Percentiles rank a stretch among this genome's conserved stretches.
Evolutionary conservation across 2,113 vertebrate genomes (phyloP).

Genomic region (Nesospiza acunhae): DNA sequence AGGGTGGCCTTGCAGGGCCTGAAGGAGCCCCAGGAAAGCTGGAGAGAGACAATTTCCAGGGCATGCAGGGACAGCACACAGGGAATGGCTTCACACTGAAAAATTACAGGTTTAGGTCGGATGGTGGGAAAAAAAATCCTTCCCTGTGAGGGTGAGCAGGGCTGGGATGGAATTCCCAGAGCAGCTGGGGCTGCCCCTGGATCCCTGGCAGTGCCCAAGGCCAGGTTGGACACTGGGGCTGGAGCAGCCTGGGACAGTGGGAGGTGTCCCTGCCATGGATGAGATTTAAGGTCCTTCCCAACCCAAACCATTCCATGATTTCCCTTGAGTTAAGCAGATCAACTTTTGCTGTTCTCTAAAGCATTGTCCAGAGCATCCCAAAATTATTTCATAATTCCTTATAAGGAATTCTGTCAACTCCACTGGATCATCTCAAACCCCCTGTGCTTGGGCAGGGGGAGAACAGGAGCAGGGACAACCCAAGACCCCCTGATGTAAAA

Average conservation of each 20-base stretch:
- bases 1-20: too few species aligned
- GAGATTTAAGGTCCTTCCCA: accelerated
- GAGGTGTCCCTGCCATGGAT: background rate
- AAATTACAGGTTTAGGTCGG: too few species aligned
- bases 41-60: too few species aligned
- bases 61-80: too few species aligned
- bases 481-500: background rate
- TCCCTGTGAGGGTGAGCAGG: too few species aligned
- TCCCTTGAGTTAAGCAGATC: background rate
- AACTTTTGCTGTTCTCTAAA: background rate
- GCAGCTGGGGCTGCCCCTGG: background rate
- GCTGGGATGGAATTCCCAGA: background rate
- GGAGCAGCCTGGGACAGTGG: background rate
- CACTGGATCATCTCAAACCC: background rate
- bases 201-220: background rate
- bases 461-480: background rate
- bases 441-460: too few species aligned
- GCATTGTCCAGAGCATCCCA: background rate
- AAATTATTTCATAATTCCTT: background rate
- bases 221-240: background rate
- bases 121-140: too few species aligned
- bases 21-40: too few species aligned
- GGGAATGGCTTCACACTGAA: too few species aligned
- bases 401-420: background rate
- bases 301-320: background rate